Conservation (phyloP, 2,797 vertebrate genomes). For the Pogonophryne albipinna region DNA sequence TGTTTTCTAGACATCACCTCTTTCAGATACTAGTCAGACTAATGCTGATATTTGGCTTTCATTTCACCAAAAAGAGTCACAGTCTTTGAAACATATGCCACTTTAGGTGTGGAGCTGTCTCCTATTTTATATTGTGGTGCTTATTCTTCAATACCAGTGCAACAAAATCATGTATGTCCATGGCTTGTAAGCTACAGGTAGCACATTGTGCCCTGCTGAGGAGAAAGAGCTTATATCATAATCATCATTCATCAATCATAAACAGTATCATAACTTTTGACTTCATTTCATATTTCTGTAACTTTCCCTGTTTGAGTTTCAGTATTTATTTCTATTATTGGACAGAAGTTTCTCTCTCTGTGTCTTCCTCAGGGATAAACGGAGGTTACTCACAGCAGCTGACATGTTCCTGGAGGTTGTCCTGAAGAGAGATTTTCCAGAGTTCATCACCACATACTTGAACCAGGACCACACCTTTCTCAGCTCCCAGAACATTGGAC, state of each 20-base stretch:
- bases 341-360: background rate
- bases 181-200: conserved; percentile 1
- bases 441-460: conserved; percentile 85
- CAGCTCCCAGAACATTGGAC: conserved; percentile 50
- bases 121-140: background rate
- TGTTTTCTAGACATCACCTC: background rate
- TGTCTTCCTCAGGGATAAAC: conserved; percentile 66
- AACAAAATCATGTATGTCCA: background rate
- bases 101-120: no score
- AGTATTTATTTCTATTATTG: background rate
- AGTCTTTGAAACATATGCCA: no score
- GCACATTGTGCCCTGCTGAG: background rate
- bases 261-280: background rate
- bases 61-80: no score
- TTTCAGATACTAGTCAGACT: background rate
- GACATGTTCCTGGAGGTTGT: conserved; percentile 83
- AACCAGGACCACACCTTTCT: conserved; percentile 83
- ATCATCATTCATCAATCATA: no score
- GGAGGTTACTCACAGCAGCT: conserved; percentile 65
- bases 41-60: background rate
- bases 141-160: background rate
- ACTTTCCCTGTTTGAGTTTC: background rate
- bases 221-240: background rate
- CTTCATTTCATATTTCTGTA: background rate
- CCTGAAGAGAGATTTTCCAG: conserved; percentile 81